A percentile compares a stretch with the other conserved stretches of the same genome.
phyloP scores from a whole-genome alignment of 2,888 invertebrate genomes.

The Dexiosoma caninum region DNA sequence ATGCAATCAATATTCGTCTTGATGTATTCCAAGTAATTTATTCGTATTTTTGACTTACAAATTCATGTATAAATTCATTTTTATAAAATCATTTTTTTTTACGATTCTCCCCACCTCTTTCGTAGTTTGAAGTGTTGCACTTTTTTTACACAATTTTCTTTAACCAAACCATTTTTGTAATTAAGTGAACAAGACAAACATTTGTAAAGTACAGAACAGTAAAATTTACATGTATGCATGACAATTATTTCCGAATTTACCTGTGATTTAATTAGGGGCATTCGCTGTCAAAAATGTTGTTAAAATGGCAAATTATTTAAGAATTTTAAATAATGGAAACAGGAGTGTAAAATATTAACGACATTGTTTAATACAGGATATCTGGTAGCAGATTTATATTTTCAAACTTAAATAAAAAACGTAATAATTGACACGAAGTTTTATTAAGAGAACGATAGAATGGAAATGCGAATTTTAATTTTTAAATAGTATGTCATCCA shows the following conservation, averaged over 20 bases:
- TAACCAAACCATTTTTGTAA: constrained; percentile 47
- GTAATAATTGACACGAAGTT: too few species aligned
- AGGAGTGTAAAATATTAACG: too few species aligned
- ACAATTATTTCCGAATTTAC: constrained; percentile 7
- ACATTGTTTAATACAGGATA: too few species aligned
- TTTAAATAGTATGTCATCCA: too few species aligned
- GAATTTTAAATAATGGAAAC: too few species aligned
- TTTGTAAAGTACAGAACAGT: constrained; percentile 17
- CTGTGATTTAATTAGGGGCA: neutral
- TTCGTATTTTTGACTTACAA: neutral
- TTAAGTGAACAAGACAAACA: constrained; percentile 51
- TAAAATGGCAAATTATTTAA: too few species aligned
- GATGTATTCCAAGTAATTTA: neutral
- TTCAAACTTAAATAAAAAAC: too few species aligned
- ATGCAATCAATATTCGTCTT: neutral
- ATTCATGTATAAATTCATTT: neutral
- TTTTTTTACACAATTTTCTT: neutral
- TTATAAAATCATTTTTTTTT: neutral
- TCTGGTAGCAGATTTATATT: too few species aligned
- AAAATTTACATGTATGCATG: constrained; percentile 37
- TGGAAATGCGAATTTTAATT: too few species aligned
- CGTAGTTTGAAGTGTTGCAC: neutral
- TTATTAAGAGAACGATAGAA: too few species aligned
- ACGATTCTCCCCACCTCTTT: neutral
- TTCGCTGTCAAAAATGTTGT: neutral